phyloP scores from a whole-genome alignment of 1,140 invertebrate species.

The Contarinia nasturtii region DNA sequence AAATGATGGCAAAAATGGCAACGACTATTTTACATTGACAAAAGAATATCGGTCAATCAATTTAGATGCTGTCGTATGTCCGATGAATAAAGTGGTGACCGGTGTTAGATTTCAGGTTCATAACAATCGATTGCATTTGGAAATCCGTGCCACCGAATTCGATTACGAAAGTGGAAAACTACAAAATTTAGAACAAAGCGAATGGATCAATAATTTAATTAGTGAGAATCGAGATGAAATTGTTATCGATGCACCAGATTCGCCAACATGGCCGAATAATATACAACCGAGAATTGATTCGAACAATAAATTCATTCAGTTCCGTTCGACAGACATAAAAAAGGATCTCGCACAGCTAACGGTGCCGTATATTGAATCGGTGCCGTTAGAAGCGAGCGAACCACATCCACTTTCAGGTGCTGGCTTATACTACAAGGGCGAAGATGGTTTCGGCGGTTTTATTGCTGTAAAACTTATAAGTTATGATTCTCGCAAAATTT shows the following conservation, averaged over 20 bases:
- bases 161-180: conserved; percentile 32
- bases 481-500: conserved; percentile 26
- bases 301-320: conserved; percentile 49
- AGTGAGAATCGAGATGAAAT: conserved; percentile 27
- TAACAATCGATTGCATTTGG: conserved; percentile 52
- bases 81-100: conserved; percentile 6
- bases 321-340: conserved; percentile 42
- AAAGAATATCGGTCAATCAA: conserved; percentile 34
- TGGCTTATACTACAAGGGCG: conserved; percentile 55
- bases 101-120: conserved; percentile 45
- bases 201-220: conserved; percentile 58
- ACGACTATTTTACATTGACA: conserved; percentile 46
- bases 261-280: conserved; percentile 32
- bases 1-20: conserved; percentile 25
- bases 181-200: conserved; percentile 20
- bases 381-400: conserved; percentile 36
- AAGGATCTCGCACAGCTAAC: conserved; percentile 61
- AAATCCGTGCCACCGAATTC: not conserved
- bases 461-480: conserved; percentile 48
- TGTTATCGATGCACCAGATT: conserved; percentile 34
- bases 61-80: not conserved
- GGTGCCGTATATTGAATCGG: conserved; percentile 58
- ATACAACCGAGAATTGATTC: conserved; percentile 37
- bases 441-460: conserved; percentile 44
- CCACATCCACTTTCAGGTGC: conserved; percentile 30